A percentile compares a stretch with the other conserved stretches of the same genome.
These are phyloP conservation scores for Acleris sparsana DNA, from an alignment of 2,888 invertebrate genomes.

Conservation along the genomic window DNA sequence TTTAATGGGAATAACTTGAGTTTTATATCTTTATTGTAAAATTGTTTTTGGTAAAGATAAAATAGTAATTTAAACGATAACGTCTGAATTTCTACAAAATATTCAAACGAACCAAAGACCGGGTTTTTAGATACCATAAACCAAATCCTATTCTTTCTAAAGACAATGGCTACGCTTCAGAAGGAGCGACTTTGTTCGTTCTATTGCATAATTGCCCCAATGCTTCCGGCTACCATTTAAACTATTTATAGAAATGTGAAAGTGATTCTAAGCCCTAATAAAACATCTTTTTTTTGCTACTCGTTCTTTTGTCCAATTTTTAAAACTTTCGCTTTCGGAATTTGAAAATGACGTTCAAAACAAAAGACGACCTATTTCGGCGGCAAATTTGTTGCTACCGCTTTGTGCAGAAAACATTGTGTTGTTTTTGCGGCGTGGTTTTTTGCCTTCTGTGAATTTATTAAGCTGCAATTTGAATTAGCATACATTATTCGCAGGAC, in stretches of 20 bases:
- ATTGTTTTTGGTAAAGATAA: background rate
- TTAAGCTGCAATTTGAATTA: background rate
- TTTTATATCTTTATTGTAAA: too few relatives aligned
- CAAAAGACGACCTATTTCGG: constrained; percentile 13
- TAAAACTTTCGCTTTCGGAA: constrained; percentile 46
- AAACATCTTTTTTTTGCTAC: constrained; percentile 59
- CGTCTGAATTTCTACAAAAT: background rate
- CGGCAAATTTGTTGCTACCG: constrained; percentile 15
- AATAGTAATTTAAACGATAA: background rate
- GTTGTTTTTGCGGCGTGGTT: background rate
- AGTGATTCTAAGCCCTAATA: constrained; percentile 54
- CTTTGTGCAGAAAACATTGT: constrained; percentile 18
- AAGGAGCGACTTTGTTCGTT: constrained; percentile 41
- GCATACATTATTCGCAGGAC: background rate
- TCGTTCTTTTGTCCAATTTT: constrained; percentile 55
- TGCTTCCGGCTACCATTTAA: constrained; percentile 35
- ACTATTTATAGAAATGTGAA: constrained; percentile 61
- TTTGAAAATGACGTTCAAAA: constrained; percentile 5
- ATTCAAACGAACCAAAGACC: constrained; percentile 8
- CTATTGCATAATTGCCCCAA: constrained; percentile 48
- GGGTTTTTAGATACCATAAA: constrained; percentile 1
- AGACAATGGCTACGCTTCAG: constrained; percentile 36
- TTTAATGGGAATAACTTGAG: too few relatives aligned
- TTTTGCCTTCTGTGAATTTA: background rate
- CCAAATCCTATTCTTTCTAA: constrained; percentile 28